Evolutionary conservation across 2,113 vertebrate genomes (phyloP), one percentile per base, ranked within the genome.

Genomic region (Stercorarius parasiticus): DNA sequence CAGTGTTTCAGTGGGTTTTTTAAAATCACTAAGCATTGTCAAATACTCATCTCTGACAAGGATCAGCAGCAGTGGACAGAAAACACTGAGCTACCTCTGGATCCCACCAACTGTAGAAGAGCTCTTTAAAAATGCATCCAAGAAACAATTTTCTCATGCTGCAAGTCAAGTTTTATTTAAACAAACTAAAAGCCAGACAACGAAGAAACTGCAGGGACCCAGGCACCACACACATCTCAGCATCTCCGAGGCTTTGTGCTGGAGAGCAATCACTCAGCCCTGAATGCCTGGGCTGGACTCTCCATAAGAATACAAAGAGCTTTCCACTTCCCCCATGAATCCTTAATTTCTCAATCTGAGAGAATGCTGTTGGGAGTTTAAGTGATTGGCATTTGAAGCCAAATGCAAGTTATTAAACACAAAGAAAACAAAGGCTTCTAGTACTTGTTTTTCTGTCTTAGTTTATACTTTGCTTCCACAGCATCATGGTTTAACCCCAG

Each of bases 141-240:
- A 92, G 56, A 88, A 97, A 82, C 72, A 78, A 71, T 74, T 74
- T 59, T 89, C 81, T 95, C 86, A 91, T 76, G 52, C 65, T 65
- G 30, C 58, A 94, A 89, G 61, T 93, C 94, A 91, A 87, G 61
- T 65, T 95, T 92, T 89, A 94, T 94, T 94, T 82, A 81, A 76
- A 81, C 52, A 90, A 93, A 52, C 59, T 45, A 36, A 72, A 82
- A 89, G 65, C 40, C 86, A 83, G 85, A 80, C 64, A 92, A 59
- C 43, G 91, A 50, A 81, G 79, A 80, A 96, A 64, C 65, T 40
- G 38, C 69, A 76, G 82, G 55, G 47, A 95, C 59, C 4, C 38
- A 88, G 49, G 59, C 90, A 95, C n/a, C 55, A 82, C 65, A 78
- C 0, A 0, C 64, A 91, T 40, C 65, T 86, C 13, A 4, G 42